These are phyloP conservation scores for Vulpes ferrilata DNA, from an alignment of 2,113 vertebrate species.

Conservation along the genomic window DNA sequence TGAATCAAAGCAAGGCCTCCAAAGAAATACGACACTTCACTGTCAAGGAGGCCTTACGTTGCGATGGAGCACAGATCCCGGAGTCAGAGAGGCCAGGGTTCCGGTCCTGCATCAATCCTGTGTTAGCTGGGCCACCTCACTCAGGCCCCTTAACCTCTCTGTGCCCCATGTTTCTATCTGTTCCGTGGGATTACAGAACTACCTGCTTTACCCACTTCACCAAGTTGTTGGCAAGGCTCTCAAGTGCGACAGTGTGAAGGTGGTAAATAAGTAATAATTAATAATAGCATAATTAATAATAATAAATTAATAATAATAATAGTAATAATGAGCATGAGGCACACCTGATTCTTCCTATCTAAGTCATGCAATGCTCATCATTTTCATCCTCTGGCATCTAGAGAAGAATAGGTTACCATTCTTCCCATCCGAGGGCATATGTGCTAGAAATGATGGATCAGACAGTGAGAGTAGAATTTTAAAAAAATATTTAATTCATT, in stretches of 20 bases:
- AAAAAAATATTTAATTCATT: too few relatives aligned
- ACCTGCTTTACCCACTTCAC: background rate
- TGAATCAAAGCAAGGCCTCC: background rate
- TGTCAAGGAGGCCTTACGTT: background rate
- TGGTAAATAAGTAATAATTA: background rate
- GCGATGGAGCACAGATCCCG: background rate
- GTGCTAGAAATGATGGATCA: too few relatives aligned
- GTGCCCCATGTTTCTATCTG: background rate
- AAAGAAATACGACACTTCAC: too few relatives aligned
- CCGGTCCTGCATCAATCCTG: accelerated
- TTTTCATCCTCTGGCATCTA: background rate
- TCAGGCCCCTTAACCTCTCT: background rate
- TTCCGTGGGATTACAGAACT: too few relatives aligned
- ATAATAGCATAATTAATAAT: background rate
- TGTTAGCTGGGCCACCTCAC: background rate
- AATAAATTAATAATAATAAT: background rate
- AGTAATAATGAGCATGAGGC: background rate
- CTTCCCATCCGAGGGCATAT: accelerated
- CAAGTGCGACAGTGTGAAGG: background rate
- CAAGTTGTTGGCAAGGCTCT: background rate
- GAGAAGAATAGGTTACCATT: too few relatives aligned
- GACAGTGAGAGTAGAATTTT: background rate
- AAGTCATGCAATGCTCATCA: accelerated
- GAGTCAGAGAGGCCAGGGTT: background rate
- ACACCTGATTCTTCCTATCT: background rate